Evolutionary conservation across 2,888 invertebrate species (phyloP), one percentile per base, ranked within the genome.

Genomic region (Orthosia gracilis): DNA sequence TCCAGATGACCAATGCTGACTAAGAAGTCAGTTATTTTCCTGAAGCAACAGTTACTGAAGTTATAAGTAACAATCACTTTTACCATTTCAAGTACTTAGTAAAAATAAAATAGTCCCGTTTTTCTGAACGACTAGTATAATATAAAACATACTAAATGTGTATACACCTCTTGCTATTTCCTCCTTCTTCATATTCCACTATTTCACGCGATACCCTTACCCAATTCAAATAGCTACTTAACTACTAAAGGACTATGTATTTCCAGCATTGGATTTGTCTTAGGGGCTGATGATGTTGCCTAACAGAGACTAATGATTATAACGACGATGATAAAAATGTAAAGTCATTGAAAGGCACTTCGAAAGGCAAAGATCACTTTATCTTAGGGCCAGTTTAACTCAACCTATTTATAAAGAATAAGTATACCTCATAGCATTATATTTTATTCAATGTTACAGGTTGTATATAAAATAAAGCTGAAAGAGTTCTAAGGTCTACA

Each of bases 401-500:
- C 13, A 17, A n/a, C 17, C 9, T 21, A 7, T 1, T 31, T 31
- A 31, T 31, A 40, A 9, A 26, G 26, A 26, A 9, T 40, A 40
- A 4, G 40, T 9, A 9, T 40, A 40, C 40, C 40, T 40, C 40
- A 40, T 40, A 40, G 40, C 7, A 40, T 9, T n/a, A 40, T 7
- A 31, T 5, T 31, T 31, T 31, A 31, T 31, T 31, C 31, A 7
- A 31, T 40, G 40, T 9, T 40, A 40, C 40, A 40, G 40, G 40
- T 40, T 0, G 40, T 26, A 26, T 40, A 40, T 40, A 7, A 40
- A 9, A 40, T 40, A 40, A 40, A 40, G 40, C 40, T 40, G 9
- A 40, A 40, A 40, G 40, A 9, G 40, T 0, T 31, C 40, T 71
- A 45, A 23, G 23, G 23, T 61, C 23, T 31, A 71, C 61, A 73